These are phyloP conservation scores for Platichthys stellatus DNA, from an alignment of 2,113 vertebrate species.

Conservation along the genomic window DNA sequence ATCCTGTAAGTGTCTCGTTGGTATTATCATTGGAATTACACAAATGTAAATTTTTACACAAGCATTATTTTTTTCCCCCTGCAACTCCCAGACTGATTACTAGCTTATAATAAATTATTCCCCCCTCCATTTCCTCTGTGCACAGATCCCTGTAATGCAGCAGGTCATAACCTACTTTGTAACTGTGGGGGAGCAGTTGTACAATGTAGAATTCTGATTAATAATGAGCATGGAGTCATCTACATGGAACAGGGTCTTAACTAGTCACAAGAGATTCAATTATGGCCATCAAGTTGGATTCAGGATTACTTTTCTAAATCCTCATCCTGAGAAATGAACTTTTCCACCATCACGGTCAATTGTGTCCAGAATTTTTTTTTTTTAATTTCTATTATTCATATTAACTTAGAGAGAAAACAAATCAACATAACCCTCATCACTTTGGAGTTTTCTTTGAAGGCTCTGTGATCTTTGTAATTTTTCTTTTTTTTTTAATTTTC, in stretches of 20 bases:
- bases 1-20: constrained; percentile 25
- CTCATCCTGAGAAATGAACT: constrained; percentile 36
- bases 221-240: constrained; percentile 29
- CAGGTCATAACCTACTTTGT: constrained; percentile 45
- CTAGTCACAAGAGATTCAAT: constrained; percentile 41
- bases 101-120: not conserved
- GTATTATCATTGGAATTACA: constrained; percentile 13
- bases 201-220: constrained; percentile 7
- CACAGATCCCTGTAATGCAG: constrained; percentile 1
- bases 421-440: not conserved
- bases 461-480: constrained; percentile 24
- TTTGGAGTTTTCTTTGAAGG: constrained; percentile 41
- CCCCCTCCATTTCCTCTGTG: not conserved
- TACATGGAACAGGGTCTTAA: constrained; percentile 32
- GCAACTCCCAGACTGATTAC: not conserved
- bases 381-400: not conserved
- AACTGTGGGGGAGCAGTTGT: constrained; percentile 1
- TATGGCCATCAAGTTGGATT: constrained; percentile 39
- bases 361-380: not conserved
- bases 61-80: not conserved
- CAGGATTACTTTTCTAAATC: not conserved
- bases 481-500: constrained; percentile 32
- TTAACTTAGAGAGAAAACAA: not conserved
- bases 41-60: constrained; percentile 28
- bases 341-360: constrained; percentile 23